phyloP scores from a whole-genome alignment of 1,140 invertebrate genomes.

The Drosophila tropicalis region DNA sequence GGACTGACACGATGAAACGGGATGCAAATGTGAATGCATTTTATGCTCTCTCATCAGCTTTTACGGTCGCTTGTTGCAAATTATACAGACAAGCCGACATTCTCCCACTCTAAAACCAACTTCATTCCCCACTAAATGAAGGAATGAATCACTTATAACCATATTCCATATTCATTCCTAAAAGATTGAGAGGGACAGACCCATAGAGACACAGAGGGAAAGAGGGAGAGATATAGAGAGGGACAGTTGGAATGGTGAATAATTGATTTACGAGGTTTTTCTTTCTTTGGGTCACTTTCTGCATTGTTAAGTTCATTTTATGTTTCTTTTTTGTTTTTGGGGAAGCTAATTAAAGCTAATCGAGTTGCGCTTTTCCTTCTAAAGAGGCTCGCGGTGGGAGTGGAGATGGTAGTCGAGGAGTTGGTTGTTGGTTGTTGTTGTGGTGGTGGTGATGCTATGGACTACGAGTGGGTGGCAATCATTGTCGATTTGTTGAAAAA shows the following conservation, averaged over 20 bases:
- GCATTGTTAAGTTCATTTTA: slow-evolving; percentile 23
- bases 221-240: not conserved
- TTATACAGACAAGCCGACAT: slow-evolving; percentile 6
- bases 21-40: not conserved
- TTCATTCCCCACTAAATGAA: slow-evolving; percentile 30
- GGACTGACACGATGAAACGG: not conserved
- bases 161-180: not conserved
- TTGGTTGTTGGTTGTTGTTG: too few species aligned
- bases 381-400: not conserved
- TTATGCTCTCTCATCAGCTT: slow-evolving; percentile 6
- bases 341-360: slow-evolving; percentile 58
- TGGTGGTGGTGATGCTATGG: not conserved
- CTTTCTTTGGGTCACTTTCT: slow-evolving; percentile 2
- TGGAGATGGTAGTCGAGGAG: not conserved
- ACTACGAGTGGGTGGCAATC: slow-evolving; percentile 24
- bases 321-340: slow-evolving; percentile 39
- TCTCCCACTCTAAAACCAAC: not conserved
- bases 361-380: slow-evolving; percentile 34
- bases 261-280: slow-evolving; percentile 42
- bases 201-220: not conserved
- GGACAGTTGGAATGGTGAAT: slow-evolving; percentile 2
- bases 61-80: not conserved
- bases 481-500: slow-evolving; percentile 58
- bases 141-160: slow-evolving; percentile 40
- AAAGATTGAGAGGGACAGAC: too few species aligned